Base-by-base conservation (phyloP, 2,888 invertebrate genomes). In the Agelastica alni region DNA sequence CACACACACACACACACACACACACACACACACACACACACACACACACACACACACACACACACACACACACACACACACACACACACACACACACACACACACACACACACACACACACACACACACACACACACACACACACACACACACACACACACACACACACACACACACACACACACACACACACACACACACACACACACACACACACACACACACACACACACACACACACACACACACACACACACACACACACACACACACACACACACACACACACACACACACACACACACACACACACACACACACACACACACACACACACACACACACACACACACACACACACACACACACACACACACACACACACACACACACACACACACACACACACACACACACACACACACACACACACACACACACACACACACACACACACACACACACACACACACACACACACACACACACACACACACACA, bases 1-100 rank as follows among this genome's bases (percentile, higher is more conserved):
- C 34, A 34, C 34, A 34, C 34, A 34, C 34, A 34, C 34, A 34
- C 34, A 34, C 34, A 34, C 34, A 34, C 34, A 34, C 34, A 34
- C 34, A 34, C 34, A 34, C 34, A 34, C 34, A 34, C 34, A 34
- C 34, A 34, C 34, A 34, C 34, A 34, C 34, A 34, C 34, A 34
- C 34, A 34, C 34, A 34, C 34, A 34, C 34, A 34, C 34, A 34
- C 34, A 34, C 34, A 34, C 34, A 34, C 34, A 34, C 34, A 34
- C 34, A 34, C 34, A 34, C 34, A 34, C 34, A 34, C 34, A 34
- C 34, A 34, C 34, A 34, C 34, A 34, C 34, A 34, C 34, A 34
- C 34, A 34, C 34, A 34, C 34, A 34, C 34, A 34, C 34, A 34
- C 34, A 34, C 34, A 34, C 34, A 34, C 34, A 34, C 34, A 34